These are phyloP conservation scores for Lithobates sylvaticus DNA, from an alignment of 2,797 vertebrate species.

Conservation along the genomic window DNA sequence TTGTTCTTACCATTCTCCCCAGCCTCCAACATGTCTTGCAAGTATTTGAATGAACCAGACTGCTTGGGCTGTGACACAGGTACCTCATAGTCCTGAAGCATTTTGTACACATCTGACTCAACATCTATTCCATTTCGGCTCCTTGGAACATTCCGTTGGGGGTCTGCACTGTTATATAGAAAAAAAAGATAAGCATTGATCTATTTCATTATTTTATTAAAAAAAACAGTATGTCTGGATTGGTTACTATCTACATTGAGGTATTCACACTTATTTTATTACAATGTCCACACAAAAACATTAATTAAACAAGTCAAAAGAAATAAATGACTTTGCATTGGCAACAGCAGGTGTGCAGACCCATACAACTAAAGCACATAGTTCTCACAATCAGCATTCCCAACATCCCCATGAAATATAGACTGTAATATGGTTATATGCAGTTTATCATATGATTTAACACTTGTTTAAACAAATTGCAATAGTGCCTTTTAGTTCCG, in stretches of 20 bases:
- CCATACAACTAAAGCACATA: no score
- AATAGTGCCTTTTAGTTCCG: no score
- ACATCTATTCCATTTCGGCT: constrained; percentile 83
- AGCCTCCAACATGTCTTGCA: constrained; percentile 95
- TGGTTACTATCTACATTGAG: background rate
- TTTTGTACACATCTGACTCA: constrained; percentile 94
- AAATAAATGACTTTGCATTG: no score
- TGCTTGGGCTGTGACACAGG: constrained; percentile 88
- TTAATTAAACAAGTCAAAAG: no score
- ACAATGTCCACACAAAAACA: no score
- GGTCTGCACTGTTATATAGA: constrained; percentile 80
- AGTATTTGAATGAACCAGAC: constrained; percentile 94
- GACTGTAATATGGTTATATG: no score
- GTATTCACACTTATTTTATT: background rate
- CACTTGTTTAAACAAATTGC: no score
- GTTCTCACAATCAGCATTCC: no score
- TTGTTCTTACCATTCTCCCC: constrained; percentile 87
- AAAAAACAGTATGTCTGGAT: background rate
- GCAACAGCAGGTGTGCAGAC: no score
- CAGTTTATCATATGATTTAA: no score
- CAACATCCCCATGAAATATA: no score
- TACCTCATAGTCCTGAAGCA: constrained; percentile 91
- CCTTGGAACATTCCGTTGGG: constrained; percentile 74
- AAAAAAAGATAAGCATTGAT: background rate
- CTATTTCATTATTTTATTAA: background rate